Conservation (phyloP, 2,113 vertebrate genomes). For the Xiphorhynchus elegans region DNA sequence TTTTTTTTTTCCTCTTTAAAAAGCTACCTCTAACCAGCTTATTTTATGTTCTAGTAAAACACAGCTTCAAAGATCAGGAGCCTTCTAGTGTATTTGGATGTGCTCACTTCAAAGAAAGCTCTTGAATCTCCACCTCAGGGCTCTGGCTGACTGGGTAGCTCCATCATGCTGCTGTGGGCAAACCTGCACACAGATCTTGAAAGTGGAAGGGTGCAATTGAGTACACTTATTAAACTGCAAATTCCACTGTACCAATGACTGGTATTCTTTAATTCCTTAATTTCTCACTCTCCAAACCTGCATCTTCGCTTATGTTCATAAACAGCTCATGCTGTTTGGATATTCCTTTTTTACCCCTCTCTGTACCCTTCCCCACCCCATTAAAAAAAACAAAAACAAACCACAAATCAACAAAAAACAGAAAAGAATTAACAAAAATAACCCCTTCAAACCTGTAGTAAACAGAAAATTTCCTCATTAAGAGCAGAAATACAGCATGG, state of each 20-base stretch:
- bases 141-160: neutral
- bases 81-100: neutral
- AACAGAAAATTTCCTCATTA: neutral
- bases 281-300: neutral
- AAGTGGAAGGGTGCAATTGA: neutral
- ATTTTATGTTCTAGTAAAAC: neutral
- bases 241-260: neutral
- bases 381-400: neutral
- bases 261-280: neutral
- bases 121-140: neutral
- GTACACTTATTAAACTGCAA: neutral
- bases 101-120: conserved; percentile 29
- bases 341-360: neutral
- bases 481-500: neutral
- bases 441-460: neutral
- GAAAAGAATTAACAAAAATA: neutral
- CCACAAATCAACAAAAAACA: neutral
- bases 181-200: neutral
- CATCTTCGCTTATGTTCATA: neutral
- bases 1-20: neutral
- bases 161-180: neutral
- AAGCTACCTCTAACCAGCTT: neutral
- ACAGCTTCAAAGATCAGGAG: conserved; percentile 5
- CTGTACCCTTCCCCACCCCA: rapidly evolving
- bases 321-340: neutral